Base-by-base conservation (phyloP, 2,797 vertebrate genomes). In the Gallirallus australis region DNA sequence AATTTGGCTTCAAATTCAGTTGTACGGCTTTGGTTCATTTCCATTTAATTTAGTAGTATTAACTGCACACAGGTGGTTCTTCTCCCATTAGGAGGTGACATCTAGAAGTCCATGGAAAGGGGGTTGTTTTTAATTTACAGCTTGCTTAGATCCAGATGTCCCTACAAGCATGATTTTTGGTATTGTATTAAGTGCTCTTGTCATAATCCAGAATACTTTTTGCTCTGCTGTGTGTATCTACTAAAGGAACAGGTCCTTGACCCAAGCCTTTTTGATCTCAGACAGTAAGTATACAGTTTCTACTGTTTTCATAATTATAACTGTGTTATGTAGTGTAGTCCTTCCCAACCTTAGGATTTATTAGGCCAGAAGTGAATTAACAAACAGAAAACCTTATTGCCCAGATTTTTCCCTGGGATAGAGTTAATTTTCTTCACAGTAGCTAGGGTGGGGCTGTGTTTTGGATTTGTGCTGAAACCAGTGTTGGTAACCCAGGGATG, bases 21-120 rank as follows among this genome's bases (percentile, higher is more conserved):
- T 75, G 47, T 70, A 73, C 45, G 89, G 30, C 54, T 92, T 88
- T 76, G 59, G 72, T 82, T 86, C 28, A 79, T 96, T 95, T 89
- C 76, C 65, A 50, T 90, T 86, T 82, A 68, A 91, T 65, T 71
- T 52, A 73, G 27, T 15, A 87, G 2, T 19, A 82, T 63, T 76
- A 83, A 37, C 45, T 60, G 14, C 14, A 71, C 11, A 45, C 6
- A 54, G 14, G n/a, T 65, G 63, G 42, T 40, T 80, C 30, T 71
- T 89, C 45, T 91, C 20, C 11, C n/a, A 82, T 60, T 88, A 24
- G 69, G 78, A 66, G 42, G 4, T 54, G 65, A 56, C 28, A 56
- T 25, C 23, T 64, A 78, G 35, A 82, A 79, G 17, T 15, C 28
- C 27, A 40, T 3, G 66, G 42, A 66, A 76, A 63, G 20, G 2